Conservation (phyloP, 1,140 invertebrate species). For the Nylanderia fulva region DNA sequence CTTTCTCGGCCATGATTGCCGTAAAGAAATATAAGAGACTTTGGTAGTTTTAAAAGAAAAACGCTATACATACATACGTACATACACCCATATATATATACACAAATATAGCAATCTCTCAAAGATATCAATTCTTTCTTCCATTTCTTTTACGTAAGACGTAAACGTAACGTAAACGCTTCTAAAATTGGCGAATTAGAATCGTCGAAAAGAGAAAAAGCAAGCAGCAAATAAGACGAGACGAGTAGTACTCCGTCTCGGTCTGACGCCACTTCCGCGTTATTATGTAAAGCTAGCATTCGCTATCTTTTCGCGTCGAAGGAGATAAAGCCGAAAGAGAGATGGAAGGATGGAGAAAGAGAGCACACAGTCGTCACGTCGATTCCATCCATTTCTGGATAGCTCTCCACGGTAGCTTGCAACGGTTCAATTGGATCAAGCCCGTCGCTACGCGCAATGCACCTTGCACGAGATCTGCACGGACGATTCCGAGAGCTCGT, state of each 20-base stretch:
- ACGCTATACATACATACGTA: neutral
- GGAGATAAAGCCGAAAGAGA: slow-evolving; percentile 26
- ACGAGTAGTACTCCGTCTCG: slow-evolving; percentile 43
- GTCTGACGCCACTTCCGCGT: slow-evolving; percentile 53
- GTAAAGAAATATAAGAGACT: neutral
- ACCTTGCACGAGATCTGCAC: slow-evolving; percentile 52
- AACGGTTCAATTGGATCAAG: slow-evolving; percentile 62
- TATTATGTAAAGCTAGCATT: slow-evolving; percentile 60
- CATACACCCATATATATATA: too few species aligned
- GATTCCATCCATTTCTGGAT: slow-evolving; percentile 57
- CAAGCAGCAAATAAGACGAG: slow-evolving; percentile 31
- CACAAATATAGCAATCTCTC: neutral
- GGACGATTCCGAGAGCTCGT: slow-evolving; percentile 44
- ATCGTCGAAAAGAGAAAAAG: slow-evolving; percentile 43
- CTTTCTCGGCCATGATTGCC: neutral
- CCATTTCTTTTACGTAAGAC: neutral
- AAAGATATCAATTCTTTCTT: neutral
- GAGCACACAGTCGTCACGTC: slow-evolving; percentile 40
- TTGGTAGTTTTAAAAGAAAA: neutral
- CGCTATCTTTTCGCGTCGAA: slow-evolving; percentile 48
- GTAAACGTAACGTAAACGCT: neutral
- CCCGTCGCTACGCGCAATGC: slow-evolving; percentile 54
- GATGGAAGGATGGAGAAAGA: neutral
- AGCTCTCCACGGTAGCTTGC: slow-evolving; percentile 55
- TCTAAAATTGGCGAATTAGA: slow-evolving; percentile 11